Base-by-base conservation (phyloP, 2,888 invertebrate genomes). In the Aradus depressus region DNA sequence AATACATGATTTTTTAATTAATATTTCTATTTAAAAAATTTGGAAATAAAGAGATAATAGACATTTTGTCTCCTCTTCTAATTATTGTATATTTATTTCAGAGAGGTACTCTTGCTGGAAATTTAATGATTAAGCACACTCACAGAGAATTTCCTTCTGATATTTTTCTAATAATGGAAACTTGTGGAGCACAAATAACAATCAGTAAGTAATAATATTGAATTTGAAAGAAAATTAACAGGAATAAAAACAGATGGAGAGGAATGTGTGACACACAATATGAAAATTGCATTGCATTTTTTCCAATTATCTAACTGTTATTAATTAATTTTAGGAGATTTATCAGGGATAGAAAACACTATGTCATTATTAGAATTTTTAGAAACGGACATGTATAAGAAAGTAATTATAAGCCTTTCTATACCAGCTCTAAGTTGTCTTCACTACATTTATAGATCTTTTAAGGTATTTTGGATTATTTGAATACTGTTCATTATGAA, bases 91-190 rank as follows among this genome's bases (percentile, higher is more conserved):
- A n/a, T n/a, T n/a, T n/a, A 34, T 55, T 47, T 31, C 42, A 58
- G 58, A 41, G 41, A 38, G 82, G 77, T 28, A 76, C 77, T 3
- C 66, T 83, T 50, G 82, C 78, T 4, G 84, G 84, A 0, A 84
- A 84, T 61, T 63, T 84, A 48, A 75, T 77, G 69, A 72, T 80
- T 48, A 84, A 84, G 63, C 73, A 82, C 61, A 62, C 68, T 12
- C 73, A 80, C 58, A 71, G 67, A 2, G 79, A 79, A 44, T 84
- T 84, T 63, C 77, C 78, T 6, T 84, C 84, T 0, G 84, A 84
- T 60, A 62, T 84, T 10, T 81, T 75, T 60, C 66, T 80, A 2
- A 67, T 81, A 5, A 61, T 83, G 28, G 66, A 66, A 58, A 60
- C 64, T 3, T 61, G 62, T 12, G 64, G 64, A 26, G 65, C 64